Evolutionary conservation across 2,888 invertebrate species (phyloP).

Genomic region (Venusia cambrica): DNA sequence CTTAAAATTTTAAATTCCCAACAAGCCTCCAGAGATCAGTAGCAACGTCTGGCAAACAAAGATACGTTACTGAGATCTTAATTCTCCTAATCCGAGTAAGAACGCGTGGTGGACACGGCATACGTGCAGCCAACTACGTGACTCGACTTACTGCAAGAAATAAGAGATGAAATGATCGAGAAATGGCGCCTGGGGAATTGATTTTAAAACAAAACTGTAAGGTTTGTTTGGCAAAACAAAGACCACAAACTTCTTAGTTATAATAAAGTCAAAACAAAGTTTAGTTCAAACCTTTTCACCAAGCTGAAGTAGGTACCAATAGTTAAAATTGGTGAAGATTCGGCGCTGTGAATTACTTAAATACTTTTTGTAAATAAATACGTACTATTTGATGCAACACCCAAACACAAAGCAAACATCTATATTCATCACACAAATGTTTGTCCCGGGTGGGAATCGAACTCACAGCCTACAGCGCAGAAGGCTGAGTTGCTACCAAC

Average conservation of each 20-base stretch:
- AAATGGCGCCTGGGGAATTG: conserved; percentile 15
- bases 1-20: conserved; percentile 36
- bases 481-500: no score
- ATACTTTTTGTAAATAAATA: no score
- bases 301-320: no score
- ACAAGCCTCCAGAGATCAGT: conserved; percentile 42
- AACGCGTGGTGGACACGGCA: conserved; percentile 64
- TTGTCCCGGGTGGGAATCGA: no score
- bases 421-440: no score
- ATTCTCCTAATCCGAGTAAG: conserved; percentile 72
- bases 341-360: no score
- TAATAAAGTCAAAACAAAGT: no score
- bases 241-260: conserved; percentile 38
- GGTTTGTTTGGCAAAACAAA: conserved; percentile 8
- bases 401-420: no score
- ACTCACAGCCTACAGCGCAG: no score
- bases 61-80: conserved; percentile 64
- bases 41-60: conserved; percentile 56
- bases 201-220: conserved; percentile 20
- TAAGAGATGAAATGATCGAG: conserved; percentile 22
- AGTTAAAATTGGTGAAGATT: no score
- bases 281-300: no score
- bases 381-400: no score
- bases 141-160: conserved; percentile 38
- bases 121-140: conserved; percentile 52